Base-by-base conservation (phyloP, 2,888 invertebrate genomes). In the Agriopis marginaria region DNA sequence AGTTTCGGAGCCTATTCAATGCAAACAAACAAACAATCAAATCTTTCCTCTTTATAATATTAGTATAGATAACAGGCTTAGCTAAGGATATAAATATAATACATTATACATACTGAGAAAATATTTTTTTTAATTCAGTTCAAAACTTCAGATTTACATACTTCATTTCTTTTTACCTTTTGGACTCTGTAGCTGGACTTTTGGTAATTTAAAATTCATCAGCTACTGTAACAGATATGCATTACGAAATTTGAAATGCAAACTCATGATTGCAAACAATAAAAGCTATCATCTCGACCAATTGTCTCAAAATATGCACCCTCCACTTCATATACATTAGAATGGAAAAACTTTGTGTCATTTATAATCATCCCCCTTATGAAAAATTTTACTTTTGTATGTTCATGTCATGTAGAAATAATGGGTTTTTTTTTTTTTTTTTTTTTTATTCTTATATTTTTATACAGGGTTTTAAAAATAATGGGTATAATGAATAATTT, bases 301-400 rank as follows among this genome's bases (percentile, higher is more conserved):
- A 71, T 71, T 66, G 62, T 72, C 70, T 72, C 61, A 72, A 74
- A 74, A 74, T 80, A 80, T 76, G 73, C 79, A 77, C 79, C 82
- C 79, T 77, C 71, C 72, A 59, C 70, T 71, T 75, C 66, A 72
- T 78, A 69, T 69, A 75, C 70, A 73, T 77, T 79, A 64, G 53
- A 78, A 82, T 79, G 79, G 75, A 77, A 76, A 82, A 81, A 81
- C 77, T 81, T 80, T 72, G 68, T 76, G 74, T 76, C 80, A 80
- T 82, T 83, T 81, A 81, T 81, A 82, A 72, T 82, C 79, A 80
- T 79, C 75, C 72, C 78, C 63, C 59, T 56, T 50, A 59, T 64
- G 69, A 84, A 81, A 83, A 82, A 86, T 85, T 80, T 79, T 70
- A 68, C 71, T 72, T 72, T 77, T 81, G 71, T 74, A 63, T 68